Evolutionary conservation across 2,113 vertebrate species (phyloP).

Genomic region (Epinephelus lanceolatus): DNA sequence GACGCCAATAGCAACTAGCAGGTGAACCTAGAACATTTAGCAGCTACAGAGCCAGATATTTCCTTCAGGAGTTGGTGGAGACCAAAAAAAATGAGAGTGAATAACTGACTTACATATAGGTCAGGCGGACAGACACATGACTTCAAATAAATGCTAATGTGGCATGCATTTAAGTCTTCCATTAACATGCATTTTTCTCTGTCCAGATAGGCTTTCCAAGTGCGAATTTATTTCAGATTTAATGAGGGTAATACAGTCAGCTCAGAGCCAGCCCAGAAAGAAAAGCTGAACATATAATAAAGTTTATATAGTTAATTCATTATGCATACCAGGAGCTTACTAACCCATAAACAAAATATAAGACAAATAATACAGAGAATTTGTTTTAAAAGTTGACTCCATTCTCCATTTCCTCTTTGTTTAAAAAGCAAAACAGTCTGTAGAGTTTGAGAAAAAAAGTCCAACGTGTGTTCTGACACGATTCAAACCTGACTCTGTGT

Average conservation of each 20-base stretch:
- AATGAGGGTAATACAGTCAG: background rate
- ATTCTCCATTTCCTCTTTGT: background rate
- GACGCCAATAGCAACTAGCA: background rate
- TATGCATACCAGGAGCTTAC: background rate
- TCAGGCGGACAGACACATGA: background rate
- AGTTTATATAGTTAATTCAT: background rate
- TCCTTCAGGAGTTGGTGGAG: background rate
- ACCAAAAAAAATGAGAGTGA: background rate
- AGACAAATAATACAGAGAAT: background rate
- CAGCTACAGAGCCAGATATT: constrained; percentile 5
- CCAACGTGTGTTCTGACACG: constrained; percentile 7
- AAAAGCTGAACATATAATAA: background rate
- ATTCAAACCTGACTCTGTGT: constrained; percentile 36
- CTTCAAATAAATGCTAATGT: background rate
- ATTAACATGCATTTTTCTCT: background rate
- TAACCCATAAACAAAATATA: background rate
- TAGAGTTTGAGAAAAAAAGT: constrained; percentile 2
- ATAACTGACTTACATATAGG: too few relatives aligned
- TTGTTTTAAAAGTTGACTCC: background rate
- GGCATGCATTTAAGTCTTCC: background rate
- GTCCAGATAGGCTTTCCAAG: background rate
- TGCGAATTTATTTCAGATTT: background rate
- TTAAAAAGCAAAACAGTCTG: constrained; percentile 2
- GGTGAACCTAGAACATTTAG: background rate
- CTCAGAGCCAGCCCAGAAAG: background rate